These are phyloP conservation scores for Temnothorax ravouxi DNA, from an alignment of 2,888 invertebrate genomes.

Conservation along the genomic window DNA sequence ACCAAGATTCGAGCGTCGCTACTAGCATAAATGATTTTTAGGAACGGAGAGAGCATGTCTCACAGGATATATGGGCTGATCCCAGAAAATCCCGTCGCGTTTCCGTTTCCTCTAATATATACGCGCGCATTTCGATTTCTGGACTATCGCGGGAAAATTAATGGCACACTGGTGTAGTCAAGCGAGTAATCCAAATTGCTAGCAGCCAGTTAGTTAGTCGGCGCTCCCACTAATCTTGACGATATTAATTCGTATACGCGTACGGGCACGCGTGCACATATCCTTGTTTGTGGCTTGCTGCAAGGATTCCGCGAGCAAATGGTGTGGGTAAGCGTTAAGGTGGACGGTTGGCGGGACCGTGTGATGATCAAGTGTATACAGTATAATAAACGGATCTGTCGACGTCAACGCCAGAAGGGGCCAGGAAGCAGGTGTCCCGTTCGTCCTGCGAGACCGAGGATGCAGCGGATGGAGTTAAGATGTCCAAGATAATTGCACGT, in stretches of 20 bases:
- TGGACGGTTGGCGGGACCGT: conserved; percentile 61
- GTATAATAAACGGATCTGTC: conserved; percentile 82
- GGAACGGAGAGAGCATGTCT: not conserved
- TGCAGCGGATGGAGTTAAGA: conserved; percentile 66
- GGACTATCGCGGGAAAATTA: conserved; percentile 67
- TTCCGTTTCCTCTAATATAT: conserved; percentile 36
- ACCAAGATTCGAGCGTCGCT: not conserved
- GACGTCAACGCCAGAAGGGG: conserved; percentile 81
- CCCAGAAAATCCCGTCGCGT: not conserved
- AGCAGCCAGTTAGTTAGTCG: conserved; percentile 77
- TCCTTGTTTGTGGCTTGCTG: not conserved
- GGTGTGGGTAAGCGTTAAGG: conserved; percentile 66
- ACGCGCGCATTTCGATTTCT: conserved; percentile 67
- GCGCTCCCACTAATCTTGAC: conserved; percentile 72
- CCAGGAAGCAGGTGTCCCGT: conserved; percentile 80
- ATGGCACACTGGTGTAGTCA: conserved; percentile 56
- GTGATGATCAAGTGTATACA: conserved; percentile 74
- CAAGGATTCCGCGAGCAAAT: conserved; percentile 59
- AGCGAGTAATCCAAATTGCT: conserved; percentile 68
- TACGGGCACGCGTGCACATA: conserved; percentile 28
- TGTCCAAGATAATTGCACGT: conserved; percentile 63
- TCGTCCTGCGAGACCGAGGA: conserved; percentile 66
- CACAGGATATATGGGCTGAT: not conserved
- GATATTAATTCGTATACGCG: conserved; percentile 75
- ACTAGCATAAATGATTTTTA: not conserved